Evolutionary conservation across 2,797 vertebrate genomes (phyloP).

Genomic region (Arremon brunneinucha): DNA sequence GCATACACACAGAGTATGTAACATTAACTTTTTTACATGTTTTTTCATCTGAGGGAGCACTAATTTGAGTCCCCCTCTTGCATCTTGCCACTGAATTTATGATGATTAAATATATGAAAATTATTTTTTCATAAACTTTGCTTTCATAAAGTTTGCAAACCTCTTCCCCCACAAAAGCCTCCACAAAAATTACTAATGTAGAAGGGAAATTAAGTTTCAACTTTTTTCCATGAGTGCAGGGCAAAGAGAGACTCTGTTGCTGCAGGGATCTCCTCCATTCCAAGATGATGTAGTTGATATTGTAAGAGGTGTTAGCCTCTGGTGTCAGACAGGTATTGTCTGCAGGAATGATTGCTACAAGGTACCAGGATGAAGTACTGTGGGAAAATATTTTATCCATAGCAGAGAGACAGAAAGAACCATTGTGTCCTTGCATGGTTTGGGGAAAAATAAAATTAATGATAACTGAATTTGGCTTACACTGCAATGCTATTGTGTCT

Average conservation of each 20-base stretch:
- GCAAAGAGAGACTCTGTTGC: neutral
- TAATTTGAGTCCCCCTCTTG: neutral
- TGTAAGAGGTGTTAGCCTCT: neutral
- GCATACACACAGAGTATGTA: neutral
- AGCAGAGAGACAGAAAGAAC: neutral
- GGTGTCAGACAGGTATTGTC: neutral
- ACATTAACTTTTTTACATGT: neutral
- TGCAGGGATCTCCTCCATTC: neutral
- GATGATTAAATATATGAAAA: neutral
- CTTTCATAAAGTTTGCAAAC: neutral
- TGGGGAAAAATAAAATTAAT: neutral
- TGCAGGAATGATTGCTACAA: neutral
- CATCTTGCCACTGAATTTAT: neutral
- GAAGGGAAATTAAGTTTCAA: neutral
- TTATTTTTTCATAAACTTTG: neutral
- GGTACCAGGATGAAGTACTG: neutral
- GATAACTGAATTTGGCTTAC: neutral
- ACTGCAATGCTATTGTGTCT: neutral
- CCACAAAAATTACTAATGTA: neutral
- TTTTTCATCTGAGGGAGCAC: neutral
- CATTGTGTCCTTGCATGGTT: neutral
- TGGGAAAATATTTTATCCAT: neutral
- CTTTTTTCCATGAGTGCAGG: neutral
- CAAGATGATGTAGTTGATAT: neutral
- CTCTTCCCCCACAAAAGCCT: fast-evolving